Conservation (phyloP, 2,888 invertebrate genomes). For the Copidosoma aretas region DNA sequence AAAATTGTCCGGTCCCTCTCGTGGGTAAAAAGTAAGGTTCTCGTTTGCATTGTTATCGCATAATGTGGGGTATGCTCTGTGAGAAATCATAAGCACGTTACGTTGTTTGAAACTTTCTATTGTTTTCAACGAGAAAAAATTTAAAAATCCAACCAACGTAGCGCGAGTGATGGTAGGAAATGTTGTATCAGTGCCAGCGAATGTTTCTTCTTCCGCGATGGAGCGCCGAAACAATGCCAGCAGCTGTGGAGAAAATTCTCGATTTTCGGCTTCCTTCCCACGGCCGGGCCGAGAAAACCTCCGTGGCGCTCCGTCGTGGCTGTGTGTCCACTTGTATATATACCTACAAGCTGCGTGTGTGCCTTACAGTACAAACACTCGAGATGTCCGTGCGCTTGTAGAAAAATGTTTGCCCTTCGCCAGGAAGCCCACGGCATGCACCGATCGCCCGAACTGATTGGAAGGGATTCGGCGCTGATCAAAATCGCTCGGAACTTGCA, state of each 20-base stretch:
- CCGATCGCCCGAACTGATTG: too few relatives aligned
- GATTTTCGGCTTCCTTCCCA: slow-evolving; percentile 40
- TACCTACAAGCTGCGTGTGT: too few relatives aligned
- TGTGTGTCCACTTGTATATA: too few relatives aligned
- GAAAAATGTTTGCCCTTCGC: slow-evolving; percentile 55
- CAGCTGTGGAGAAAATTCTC: slow-evolving; percentile 22
- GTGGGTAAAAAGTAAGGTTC: too few relatives aligned
- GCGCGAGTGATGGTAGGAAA: slow-evolving; percentile 47
- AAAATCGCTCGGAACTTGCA: too few relatives aligned
- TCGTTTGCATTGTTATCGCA: neutral
- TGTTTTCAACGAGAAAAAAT: too few relatives aligned
- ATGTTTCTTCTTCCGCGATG: slow-evolving; percentile 9
- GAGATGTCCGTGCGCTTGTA: slow-evolving; percentile 52
- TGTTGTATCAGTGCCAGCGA: slow-evolving; percentile 31
- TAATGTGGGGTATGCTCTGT: too few relatives aligned
- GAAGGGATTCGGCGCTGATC: too few relatives aligned
- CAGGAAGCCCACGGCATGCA: slow-evolving; percentile 44
- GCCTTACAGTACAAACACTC: slow-evolving; percentile 53
- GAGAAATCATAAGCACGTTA: too few relatives aligned
- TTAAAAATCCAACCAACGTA: slow-evolving; percentile 19
- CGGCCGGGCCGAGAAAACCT: slow-evolving; percentile 11
- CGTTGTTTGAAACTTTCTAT: too few relatives aligned
- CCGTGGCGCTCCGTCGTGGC: slow-evolving; percentile 6
- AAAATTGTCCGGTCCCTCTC: too few relatives aligned
- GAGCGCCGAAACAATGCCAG: slow-evolving; percentile 18